Evolutionary conservation across 2,797 vertebrate species (phyloP), one percentile per base, ranked within the genome.

Genomic region (Catostomus latipinnis): DNA sequence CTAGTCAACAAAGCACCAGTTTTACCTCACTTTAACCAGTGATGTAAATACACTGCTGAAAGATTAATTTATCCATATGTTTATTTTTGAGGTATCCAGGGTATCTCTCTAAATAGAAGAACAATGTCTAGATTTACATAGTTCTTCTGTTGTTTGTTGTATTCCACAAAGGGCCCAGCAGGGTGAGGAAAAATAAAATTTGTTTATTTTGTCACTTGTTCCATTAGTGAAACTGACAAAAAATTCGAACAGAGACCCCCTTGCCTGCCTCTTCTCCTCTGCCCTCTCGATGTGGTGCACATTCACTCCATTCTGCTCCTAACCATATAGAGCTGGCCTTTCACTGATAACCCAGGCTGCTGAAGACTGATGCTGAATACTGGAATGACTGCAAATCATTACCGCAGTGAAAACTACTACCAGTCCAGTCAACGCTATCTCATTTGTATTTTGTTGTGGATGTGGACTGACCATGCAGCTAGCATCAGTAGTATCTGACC

Each of bases 191-290:
- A 86, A 86, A 85, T 78, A 69, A 54, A n/a, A 63, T 74, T 57
- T 76, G 78, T 86, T 84, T 82, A 80, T 84, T 65, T 80, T 78
- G 81, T 82, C 52, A 61, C 58, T 66, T 67, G 69, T 81, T 68
- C 84, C 76, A 83, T 84, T 82, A 86, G 80, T 65, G 70, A 10
- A 6, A 77, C 68, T 62, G 46, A 14, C 52, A 49, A n/a, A 78
- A 69, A 81, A 77, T 68, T 68, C 53, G 65, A 78, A 73, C 77
- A n/a, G 34, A 82, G 71, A 48, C 1, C 83, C 70, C 82, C 66
- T 74, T 16, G 22, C 70, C 61, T 66, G 69, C 57, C 34, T 56
- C 53, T 71, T 53, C 45, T 67, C 72, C 43, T 71, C 49, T 74
- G 50, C 74, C 74, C 62, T 73, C 46, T 70, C 56, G 1, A 76